phyloP scores from a whole-genome alignment of 1,140 invertebrate species.

The Saccostrea echinata region DNA sequence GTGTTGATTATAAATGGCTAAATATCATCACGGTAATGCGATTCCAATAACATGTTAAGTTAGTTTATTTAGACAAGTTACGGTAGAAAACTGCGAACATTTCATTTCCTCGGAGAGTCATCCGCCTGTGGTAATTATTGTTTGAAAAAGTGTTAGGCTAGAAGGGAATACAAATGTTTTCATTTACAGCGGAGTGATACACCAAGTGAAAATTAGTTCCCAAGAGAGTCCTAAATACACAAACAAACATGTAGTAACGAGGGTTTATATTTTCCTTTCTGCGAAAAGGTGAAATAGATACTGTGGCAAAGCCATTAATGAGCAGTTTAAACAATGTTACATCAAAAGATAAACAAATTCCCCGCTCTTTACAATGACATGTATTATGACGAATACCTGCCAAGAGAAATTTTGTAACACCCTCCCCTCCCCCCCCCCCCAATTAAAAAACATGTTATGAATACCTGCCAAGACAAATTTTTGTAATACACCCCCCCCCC shows the following conservation, averaged over 20 bases:
- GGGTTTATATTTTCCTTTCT: constrained; percentile 22
- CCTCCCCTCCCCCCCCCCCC: too few species aligned
- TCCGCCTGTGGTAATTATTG: constrained; percentile 51
- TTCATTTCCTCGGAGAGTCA: constrained; percentile 53
- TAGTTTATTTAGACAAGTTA: constrained; percentile 39
- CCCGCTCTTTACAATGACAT: not conserved
- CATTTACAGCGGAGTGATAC: constrained; percentile 46
- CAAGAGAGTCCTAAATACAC: constrained; percentile 20
- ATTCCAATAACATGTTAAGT: constrained; percentile 17
- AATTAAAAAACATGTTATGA: too few species aligned
- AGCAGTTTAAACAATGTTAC: not conserved
- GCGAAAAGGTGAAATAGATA: constrained; percentile 20
- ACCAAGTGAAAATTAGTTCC: constrained; percentile 31
- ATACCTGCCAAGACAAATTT: too few species aligned
- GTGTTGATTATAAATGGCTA: constrained; percentile 15
- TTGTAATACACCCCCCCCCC: too few species aligned
- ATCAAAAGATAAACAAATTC: not conserved
- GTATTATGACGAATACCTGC: too few species aligned
- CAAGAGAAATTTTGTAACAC: too few species aligned
- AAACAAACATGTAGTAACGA: constrained; percentile 29
- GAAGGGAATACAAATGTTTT: constrained; percentile 56
- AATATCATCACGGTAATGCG: constrained; percentile 18
- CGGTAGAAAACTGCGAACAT: constrained; percentile 29
- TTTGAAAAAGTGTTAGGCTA: constrained; percentile 48
- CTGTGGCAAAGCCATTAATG: not conserved